Conservation (phyloP, 1,140 invertebrate genomes). For the Diorhabda elongata region DNA sequence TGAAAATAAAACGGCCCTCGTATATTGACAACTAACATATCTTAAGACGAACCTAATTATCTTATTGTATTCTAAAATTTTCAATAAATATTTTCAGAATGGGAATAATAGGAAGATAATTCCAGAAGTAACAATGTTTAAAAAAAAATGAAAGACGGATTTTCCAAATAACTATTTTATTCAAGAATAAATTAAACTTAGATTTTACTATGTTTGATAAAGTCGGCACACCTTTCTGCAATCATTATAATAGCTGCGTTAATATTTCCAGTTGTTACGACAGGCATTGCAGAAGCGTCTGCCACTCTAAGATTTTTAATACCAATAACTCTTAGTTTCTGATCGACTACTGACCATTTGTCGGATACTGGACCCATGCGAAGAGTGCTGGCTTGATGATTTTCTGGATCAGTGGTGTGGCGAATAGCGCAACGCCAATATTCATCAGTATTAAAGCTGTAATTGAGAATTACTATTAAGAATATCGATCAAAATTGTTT, state of each 20-base stretch:
- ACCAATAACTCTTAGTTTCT: slow-evolving; percentile 47
- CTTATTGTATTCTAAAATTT: too few relatives aligned
- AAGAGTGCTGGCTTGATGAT: slow-evolving; percentile 57
- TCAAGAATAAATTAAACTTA: too few relatives aligned
- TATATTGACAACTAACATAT: too few relatives aligned
- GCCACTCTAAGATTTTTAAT: slow-evolving; percentile 60
- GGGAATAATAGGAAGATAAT: too few relatives aligned
- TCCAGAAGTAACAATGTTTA: too few relatives aligned
- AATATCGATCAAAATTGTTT: too few relatives aligned
- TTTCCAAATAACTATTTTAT: too few relatives aligned
- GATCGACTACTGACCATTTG: slow-evolving; percentile 55
- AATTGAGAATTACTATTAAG: neutral
- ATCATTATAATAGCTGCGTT: slow-evolving; percentile 72
- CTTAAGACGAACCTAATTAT: too few relatives aligned
- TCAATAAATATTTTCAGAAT: too few relatives aligned
- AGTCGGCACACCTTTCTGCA: slow-evolving; percentile 65
- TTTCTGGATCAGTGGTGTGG: slow-evolving; percentile 63
- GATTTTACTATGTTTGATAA: neutral
- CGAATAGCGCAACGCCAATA: slow-evolving; percentile 73
- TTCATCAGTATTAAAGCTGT: slow-evolving; percentile 56
- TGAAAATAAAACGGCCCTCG: too few relatives aligned
- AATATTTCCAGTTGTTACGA: slow-evolving; percentile 64
- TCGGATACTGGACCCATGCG: slow-evolving; percentile 57
- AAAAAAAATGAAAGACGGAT: too few relatives aligned
- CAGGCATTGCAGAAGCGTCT: slow-evolving; percentile 74